These are phyloP conservation scores for Camponotus pennsylvanicus DNA, from an alignment of 1,140 invertebrate species.

Conservation along the genomic window DNA sequence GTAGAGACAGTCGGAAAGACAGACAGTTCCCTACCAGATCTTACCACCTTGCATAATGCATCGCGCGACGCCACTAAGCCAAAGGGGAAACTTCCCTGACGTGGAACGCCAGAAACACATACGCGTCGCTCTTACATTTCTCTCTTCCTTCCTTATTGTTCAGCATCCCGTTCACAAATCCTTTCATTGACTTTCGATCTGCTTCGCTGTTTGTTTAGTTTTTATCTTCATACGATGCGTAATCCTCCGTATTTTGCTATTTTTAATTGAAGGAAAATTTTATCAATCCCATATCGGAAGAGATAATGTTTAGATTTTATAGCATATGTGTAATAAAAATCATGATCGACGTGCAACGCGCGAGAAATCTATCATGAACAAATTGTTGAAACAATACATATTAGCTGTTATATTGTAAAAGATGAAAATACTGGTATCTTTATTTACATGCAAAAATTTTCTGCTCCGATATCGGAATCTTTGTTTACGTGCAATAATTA, in stretches of 20 bases:
- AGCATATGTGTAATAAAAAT: neutral
- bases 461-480: neutral
- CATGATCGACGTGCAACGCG: neutral
- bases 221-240: neutral
- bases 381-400: slow-evolving; percentile 6
- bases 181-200: slow-evolving; percentile 1
- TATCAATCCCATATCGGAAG: neutral
- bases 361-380: neutral
- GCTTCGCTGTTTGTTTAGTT: neutral
- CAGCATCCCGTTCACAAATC: slow-evolving; percentile 10
- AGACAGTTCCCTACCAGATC: slow-evolving; percentile 41
- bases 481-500: slow-evolving; percentile 26
- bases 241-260: slow-evolving; percentile 12
- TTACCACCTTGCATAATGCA: slow-evolving; percentile 73
- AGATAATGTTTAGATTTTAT: neutral
- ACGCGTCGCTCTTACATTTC: slow-evolving; percentile 22
- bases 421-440: slow-evolving; percentile 12
- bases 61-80: slow-evolving; percentile 64
- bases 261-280: slow-evolving; percentile 44
- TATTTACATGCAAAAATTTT: slow-evolving; percentile 17
- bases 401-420: neutral
- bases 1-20: slow-evolving; percentile 44
- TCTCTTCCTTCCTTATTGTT: slow-evolving; percentile 23
- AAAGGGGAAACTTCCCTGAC: slow-evolving; percentile 71
- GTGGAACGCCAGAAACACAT: slow-evolving; percentile 65